These are phyloP conservation scores for Sebastes matsubarae DNA, from an alignment of 2,797 vertebrate species.

Conservation along the genomic window DNA sequence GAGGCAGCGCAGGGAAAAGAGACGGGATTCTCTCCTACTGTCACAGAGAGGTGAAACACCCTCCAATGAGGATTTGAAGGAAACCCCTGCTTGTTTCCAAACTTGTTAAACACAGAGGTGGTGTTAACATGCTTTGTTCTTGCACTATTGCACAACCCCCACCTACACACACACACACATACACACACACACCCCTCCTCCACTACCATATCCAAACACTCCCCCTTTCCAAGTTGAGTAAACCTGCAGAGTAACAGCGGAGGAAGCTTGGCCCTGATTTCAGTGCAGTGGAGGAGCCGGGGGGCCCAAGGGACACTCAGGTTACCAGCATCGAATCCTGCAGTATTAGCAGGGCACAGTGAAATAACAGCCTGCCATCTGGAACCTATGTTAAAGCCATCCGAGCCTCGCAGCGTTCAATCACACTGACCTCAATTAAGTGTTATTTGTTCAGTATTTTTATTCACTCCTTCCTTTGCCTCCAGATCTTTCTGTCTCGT, in stretches of 20 bases:
- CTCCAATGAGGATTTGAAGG: constrained; percentile 60
- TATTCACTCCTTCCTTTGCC: constrained; percentile 60
- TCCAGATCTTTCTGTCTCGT: constrained; percentile 39
- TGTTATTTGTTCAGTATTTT: constrained; percentile 79
- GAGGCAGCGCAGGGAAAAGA: constrained; percentile 2
- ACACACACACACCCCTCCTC: constrained; percentile 50
- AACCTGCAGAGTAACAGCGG: constrained; percentile 74
- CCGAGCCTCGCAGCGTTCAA: constrained; percentile 67
- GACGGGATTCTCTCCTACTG: constrained; percentile 45
- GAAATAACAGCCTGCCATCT: constrained; percentile 87
- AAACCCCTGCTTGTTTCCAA: constrained; percentile 74
- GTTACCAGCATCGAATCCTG: constrained; percentile 85
- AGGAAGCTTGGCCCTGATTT: constrained; percentile 78
- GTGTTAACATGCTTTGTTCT: constrained; percentile 79
- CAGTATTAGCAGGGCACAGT: constrained; percentile 82
- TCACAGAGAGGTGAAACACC: constrained; percentile 32
- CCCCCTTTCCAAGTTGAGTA: constrained; percentile 63
- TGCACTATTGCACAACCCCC: constrained; percentile 57
- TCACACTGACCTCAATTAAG: constrained; percentile 83
- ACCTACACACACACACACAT: constrained; percentile 27
- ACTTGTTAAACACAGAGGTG: constrained; percentile 78
- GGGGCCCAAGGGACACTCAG: constrained; percentile 82
- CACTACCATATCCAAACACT: constrained; percentile 51
- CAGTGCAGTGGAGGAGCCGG: constrained; percentile 82
- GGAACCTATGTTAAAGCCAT: constrained; percentile 77